A percentile compares a stretch with the other conserved stretches of the same genome.
These are phyloP conservation scores for Adoxophyes honmai DNA, from an alignment of 1,140 invertebrate genomes.

Conservation along the genomic window DNA sequence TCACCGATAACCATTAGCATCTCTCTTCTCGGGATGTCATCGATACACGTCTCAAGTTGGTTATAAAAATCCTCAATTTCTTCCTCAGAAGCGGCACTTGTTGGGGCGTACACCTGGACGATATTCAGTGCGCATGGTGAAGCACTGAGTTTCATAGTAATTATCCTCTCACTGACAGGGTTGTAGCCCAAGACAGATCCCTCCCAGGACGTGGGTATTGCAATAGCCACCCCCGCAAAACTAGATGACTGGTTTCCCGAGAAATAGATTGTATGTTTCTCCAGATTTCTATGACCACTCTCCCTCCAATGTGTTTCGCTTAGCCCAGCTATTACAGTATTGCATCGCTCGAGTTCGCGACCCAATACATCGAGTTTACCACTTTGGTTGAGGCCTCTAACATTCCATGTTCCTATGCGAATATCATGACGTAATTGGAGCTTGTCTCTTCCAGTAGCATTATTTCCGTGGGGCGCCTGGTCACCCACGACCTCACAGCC, in stretches of 20 bases:
- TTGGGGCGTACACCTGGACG: slow-evolving; percentile 26
- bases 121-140: slow-evolving; percentile 21
- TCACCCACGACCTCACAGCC: too few relatives aligned
- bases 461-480: slow-evolving; percentile 19
- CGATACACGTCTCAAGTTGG: slow-evolving; percentile 18
- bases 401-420: slow-evolving; percentile 24
- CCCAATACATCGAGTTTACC: slow-evolving; percentile 22
- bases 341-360: slow-evolving; percentile 17
- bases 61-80: slow-evolving; percentile 25
- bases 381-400: slow-evolving; percentile 19
- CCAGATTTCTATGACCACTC: slow-evolving; percentile 17
- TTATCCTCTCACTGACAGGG: background rate
- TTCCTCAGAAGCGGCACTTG: slow-evolving; percentile 15
- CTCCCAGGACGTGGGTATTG: slow-evolving; percentile 14
- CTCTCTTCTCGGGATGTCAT: slow-evolving; percentile 25
- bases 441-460: slow-evolving; percentile 18
- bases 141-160: slow-evolving; percentile 14
- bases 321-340: slow-evolving; percentile 19
- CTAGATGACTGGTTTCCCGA: slow-evolving; percentile 18
- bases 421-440: background rate
- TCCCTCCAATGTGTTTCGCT: slow-evolving; percentile 27
- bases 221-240: slow-evolving; percentile 23
- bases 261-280: slow-evolving; percentile 23
- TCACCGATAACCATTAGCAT: slow-evolving; percentile 24
- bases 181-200: slow-evolving; percentile 14